Base-by-base conservation (phyloP, 2,797 vertebrate genomes). In the Echiichthys vipera region DNA sequence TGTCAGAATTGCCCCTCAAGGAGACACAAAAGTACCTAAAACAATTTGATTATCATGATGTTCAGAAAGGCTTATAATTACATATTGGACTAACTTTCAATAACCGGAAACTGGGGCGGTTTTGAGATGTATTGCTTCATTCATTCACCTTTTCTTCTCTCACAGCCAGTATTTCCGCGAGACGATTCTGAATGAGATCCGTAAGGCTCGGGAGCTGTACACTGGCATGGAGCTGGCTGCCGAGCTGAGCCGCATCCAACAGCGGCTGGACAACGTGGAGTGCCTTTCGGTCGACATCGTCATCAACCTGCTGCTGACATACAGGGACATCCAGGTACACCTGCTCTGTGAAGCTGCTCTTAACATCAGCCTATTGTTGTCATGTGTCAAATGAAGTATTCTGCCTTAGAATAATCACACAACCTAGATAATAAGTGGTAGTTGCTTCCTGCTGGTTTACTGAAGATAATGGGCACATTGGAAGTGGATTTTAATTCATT, bases 241-340 rank as follows among this genome's bases (percentile, higher is more conserved):
- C 11, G 98, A 99, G 77, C 90, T 99, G 87, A 94, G 91, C 51
- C 96, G 97, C 56, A 99, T 99, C 90, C 96, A 97, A 45, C 97
- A 98, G 88, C 94, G 97, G 6, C 93, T 99, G 54, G 97, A 99
- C 92, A 99, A 97, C 11, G 96, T 98, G 72, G 98, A 99, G 92
- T 96, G 97, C 85, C 92, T 99, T 79, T 98, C 98, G 22, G 96
- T 97, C 20, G 98, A 99, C 84, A 96, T 99, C 32, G 95, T 99
- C 73, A 98, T 99, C 91, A 99, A 98, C 87, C 93, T 99, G 75
- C 93, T 99, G 63, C 94, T 99, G 88, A 99, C 98, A 7, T 99
- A 99, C 93, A 94, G 98, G 89, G 98, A 99, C 87, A 98, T 99
- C 79, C 98, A 99, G 97, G 97, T 99, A 91, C 70, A 1, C n/a